These are phyloP conservation scores for Eunapius fragilis DNA, from an alignment of 37 sponge, comb jelly and placozoan genomes.

Conservation along the genomic window DNA sequence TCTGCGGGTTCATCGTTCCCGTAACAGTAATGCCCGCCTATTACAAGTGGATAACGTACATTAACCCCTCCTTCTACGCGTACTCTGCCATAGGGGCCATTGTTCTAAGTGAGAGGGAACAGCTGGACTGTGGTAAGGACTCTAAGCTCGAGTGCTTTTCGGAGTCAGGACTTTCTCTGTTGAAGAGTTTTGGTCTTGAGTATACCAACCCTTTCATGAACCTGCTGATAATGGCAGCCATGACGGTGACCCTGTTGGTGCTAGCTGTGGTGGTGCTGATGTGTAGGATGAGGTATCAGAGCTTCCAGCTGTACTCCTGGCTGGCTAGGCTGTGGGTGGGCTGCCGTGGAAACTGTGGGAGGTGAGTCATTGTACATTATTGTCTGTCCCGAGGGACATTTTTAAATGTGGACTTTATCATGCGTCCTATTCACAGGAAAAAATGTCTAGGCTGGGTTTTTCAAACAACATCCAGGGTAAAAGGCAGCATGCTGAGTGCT, in stretches of 20 bases:
- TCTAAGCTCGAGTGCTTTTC: constrained; percentile 64
- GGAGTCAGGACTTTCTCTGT: constrained; percentile 27
- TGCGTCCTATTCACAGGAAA: too few relatives aligned
- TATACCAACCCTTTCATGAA: constrained; percentile 46
- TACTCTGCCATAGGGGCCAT: constrained; percentile 56
- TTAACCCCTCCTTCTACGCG: constrained; percentile 81
- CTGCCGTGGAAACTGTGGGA: background rate
- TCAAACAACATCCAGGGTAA: too few relatives aligned
- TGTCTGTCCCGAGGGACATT: too few relatives aligned
- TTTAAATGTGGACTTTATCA: too few relatives aligned
- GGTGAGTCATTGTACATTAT: background rate
- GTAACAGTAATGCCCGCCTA: constrained; percentile 50
- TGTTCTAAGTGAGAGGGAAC: constrained; percentile 12
- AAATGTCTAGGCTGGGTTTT: too few relatives aligned
- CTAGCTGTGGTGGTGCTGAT: constrained; percentile 28
- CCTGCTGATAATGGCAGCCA: constrained; percentile 42
- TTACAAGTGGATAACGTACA: constrained; percentile 72
- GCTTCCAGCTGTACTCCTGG: background rate
- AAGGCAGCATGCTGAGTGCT: too few relatives aligned
- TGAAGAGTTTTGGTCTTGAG: constrained; percentile 48
- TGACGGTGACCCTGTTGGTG: constrained; percentile 30
- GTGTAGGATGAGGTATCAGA: constrained; percentile 14
- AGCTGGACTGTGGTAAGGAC: constrained; percentile 7
- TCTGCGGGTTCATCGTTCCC: constrained; percentile 81
- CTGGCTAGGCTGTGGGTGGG: background rate